A percentile compares a stretch with the other conserved stretches of the same genome.
Conservation (phyloP, 2,113 vertebrate species). For the Corynorhinus townsendii region DNA sequence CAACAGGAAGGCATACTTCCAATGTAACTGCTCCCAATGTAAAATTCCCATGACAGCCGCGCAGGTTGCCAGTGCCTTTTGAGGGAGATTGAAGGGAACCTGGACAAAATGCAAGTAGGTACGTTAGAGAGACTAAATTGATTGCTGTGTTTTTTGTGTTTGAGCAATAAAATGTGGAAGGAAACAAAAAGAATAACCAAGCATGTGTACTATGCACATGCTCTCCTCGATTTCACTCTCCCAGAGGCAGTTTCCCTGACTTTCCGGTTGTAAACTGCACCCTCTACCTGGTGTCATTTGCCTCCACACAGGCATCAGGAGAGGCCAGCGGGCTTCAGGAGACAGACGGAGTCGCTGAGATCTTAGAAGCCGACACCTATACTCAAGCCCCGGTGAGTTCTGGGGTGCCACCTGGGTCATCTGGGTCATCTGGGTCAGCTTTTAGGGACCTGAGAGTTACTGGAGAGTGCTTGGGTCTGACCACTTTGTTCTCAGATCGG, state of each 20-base stretch:
- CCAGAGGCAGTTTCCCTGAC: neutral
- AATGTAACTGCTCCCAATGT: neutral
- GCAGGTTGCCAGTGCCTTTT: neutral
- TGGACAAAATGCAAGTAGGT: neutral
- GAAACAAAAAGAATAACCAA: neutral
- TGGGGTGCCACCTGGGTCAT: rapidly evolving
- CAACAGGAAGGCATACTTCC: neutral
- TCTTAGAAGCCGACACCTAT: constrained; percentile 71
- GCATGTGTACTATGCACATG: no score
- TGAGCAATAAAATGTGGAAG: neutral
- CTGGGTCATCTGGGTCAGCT: neutral
- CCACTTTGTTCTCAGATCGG: neutral
- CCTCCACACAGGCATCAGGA: constrained; percentile 88
- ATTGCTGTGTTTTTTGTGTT: neutral
- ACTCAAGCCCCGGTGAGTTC: constrained; percentile 71
- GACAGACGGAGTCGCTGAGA: constrained; percentile 74
- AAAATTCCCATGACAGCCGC: neutral
- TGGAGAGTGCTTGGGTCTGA: neutral
- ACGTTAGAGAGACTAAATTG: neutral
- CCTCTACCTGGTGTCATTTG: neutral
- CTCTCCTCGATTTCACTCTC: neutral
- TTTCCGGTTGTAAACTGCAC: neutral
- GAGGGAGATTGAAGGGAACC: neutral
- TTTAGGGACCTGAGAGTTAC: neutral
- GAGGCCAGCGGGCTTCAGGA: constrained; percentile 88